Percentiles rank a stretch among this genome's conserved stretches.
Conservation (phyloP, 2,113 vertebrate species). For the Holacanthus passer region DNA sequence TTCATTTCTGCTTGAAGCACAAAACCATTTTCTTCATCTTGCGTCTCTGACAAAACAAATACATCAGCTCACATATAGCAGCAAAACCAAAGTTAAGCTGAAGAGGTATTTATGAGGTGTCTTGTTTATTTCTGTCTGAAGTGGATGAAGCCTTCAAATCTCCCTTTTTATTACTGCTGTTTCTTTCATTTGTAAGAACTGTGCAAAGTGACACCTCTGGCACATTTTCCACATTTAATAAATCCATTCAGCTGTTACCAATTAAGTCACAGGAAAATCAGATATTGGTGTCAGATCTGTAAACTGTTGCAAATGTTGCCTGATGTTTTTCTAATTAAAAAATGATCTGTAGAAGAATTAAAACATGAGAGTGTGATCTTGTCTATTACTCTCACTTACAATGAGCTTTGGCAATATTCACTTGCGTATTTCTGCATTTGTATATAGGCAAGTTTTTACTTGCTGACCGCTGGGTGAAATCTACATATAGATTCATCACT, state of each 20-base stretch:
- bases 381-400: background rate
- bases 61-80: background rate
- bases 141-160: constrained; percentile 24
- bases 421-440: background rate
- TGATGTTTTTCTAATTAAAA: constrained; percentile 10
- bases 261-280: background rate
- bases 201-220: background rate
- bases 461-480: background rate
- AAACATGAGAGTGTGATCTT: background rate
- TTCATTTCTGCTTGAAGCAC: constrained; percentile 45
- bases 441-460: background rate
- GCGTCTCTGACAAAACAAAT: constrained; percentile 27
- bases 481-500: background rate
- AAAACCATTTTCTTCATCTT: constrained; percentile 28
- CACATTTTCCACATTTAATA: background rate
- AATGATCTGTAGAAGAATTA: background rate
- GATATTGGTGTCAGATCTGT: background rate
- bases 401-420: background rate
- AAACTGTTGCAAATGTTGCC: background rate
- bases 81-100: constrained; percentile 5
- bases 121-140: constrained; percentile 24
- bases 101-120: constrained; percentile 25
- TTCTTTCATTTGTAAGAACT: background rate
- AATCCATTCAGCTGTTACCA: background rate
- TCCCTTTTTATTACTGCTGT: background rate